Conservation (phyloP, 2,888 invertebrate species). For the Sturmia bella region DNA sequence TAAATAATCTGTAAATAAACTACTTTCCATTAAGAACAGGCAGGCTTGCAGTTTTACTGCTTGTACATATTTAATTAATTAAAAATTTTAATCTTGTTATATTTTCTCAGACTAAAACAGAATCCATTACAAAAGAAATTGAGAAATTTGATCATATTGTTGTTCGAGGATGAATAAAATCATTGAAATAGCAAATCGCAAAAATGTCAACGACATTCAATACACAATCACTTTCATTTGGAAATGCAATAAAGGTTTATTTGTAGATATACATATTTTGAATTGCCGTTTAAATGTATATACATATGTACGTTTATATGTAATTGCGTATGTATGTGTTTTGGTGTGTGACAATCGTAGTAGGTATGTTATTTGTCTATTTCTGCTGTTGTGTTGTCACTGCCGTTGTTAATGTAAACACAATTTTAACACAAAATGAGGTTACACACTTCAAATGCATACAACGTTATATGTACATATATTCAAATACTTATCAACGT, state of each 20-base stretch:
- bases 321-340: background rate
- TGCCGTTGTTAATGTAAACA: constrained; percentile 68
- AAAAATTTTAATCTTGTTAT: constrained; percentile 32
- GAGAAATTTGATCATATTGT: background rate
- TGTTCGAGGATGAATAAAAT: constrained; percentile 31
- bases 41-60: background rate
- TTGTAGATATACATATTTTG: background rate
- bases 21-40: background rate
- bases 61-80: constrained; percentile 37
- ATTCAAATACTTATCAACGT: background rate
- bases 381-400: constrained; percentile 33
- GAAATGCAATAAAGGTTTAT: constrained; percentile 25
- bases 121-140: background rate
- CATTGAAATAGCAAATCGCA: constrained; percentile 52
- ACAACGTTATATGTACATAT: constrained; percentile 13
- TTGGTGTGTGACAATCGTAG: constrained; percentile 16
- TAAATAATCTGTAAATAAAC: constrained; percentile 28
- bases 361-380: constrained; percentile 37
- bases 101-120: constrained; percentile 7
- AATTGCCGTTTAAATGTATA: background rate
- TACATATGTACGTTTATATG: background rate
- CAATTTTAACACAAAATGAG: constrained; percentile 68
- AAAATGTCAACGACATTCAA: constrained; percentile 52
- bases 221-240: constrained; percentile 47
- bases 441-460: constrained; percentile 63